Evolutionary conservation across 2,113 vertebrate species (phyloP), one percentile per base, ranked within the genome.

Genomic region (Eubucco bourcierii): DNA sequence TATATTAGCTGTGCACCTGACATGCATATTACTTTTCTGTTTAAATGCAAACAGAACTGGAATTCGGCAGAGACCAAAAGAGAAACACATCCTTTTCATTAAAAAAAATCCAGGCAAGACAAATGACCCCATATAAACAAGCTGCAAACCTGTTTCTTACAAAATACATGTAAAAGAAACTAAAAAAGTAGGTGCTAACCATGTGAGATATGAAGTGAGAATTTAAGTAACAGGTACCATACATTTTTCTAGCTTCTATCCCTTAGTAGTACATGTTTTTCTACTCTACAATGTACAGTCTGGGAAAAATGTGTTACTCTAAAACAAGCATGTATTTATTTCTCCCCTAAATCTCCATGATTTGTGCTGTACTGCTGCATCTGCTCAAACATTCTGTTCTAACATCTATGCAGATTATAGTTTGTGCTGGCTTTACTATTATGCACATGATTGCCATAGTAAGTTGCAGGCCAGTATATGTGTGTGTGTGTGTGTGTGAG

Each of bases 341-440:
- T 85, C 71, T 25, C 20, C 74, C 12, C 50, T 87, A 41, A 72
- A 90, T 97, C 93, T 94, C 68, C 71, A 21, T 90, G 29, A 68
- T 93, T 90, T 92, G 39, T 80, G 73, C 76, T 86, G 28, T 58
- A 65, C 71, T 63, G 24, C 61, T 90, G 41, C 47, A 72, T 65
- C 84, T 92, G 50, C 59, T 68, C 72, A 63, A 90, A 78, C 17
- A 50, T 17, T 90, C 23, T 46, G 20, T 75, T 84, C 58, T 73
- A 72, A 73, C 12, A 65, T 74, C 73, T 76, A n/a, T 68, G 61
- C 41, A 89, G 87, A 82, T 86, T 82, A 34, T 56, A 75, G 80
- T 89, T 91, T 93, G 52, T 86, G 19, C n/a, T 85, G 12, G 27
- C 81, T 90, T 94, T 73, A 74, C 1, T 0, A 67, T n/a, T 46